Percentiles rank a stretch among this genome's conserved stretches.
Evolutionary conservation across 2,113 vertebrate genomes (phyloP).

Genomic region (Otolemur garnettii): DNA sequence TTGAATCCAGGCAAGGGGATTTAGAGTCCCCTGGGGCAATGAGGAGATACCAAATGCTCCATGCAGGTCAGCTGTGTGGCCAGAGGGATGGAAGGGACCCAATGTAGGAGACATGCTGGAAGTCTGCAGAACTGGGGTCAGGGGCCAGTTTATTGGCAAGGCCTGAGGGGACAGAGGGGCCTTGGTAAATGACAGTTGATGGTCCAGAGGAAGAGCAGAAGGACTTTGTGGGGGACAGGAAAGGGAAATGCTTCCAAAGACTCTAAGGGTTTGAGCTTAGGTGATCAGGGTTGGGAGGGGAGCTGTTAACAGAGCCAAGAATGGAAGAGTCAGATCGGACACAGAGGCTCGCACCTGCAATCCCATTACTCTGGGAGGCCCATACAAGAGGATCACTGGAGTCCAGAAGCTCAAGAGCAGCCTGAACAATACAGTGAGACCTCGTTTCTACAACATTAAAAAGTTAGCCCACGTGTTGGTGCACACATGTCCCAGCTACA

Average conservation of each 20-base stretch:
- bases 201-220: not conserved
- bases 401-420: too few species aligned
- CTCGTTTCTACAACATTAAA: too few species aligned
- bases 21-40: not conserved
- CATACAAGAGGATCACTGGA: too few species aligned
- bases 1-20: not conserved
- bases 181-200: not conserved
- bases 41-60: not conserved
- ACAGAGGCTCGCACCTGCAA: too few species aligned
- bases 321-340: not conserved
- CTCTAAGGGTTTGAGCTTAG: not conserved
- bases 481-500: too few species aligned
- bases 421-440: too few species aligned
- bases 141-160: not conserved
- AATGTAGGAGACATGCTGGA: accelerated
- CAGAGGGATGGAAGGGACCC: not conserved
- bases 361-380: too few species aligned
- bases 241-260: not conserved
- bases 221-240: not conserved
- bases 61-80: not conserved
- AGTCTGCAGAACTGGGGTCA: not conserved
- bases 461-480: too few species aligned
- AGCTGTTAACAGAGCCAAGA: not conserved
- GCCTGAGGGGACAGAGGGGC: too few species aligned
- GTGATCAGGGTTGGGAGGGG: not conserved